Conservation (phyloP, 1,140 invertebrate genomes). For the Leptopilina clavipes region DNA sequence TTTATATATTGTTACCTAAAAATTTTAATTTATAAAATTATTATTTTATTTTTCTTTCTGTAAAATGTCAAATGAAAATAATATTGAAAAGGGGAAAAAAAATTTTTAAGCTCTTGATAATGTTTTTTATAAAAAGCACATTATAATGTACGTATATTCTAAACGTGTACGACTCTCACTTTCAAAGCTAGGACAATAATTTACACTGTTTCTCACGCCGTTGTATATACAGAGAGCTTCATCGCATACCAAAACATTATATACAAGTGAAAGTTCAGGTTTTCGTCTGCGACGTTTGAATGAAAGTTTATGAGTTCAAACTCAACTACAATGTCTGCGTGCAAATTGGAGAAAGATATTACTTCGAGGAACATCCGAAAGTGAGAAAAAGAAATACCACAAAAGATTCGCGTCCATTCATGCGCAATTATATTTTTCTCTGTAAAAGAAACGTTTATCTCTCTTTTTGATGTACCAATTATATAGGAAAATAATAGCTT, state of each 20-base stretch:
- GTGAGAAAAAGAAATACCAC: neutral
- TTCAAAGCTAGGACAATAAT: conserved; percentile 27
- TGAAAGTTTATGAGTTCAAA: conserved; percentile 53
- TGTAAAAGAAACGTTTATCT: neutral
- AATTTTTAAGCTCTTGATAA: no score
- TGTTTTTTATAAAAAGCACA: neutral
- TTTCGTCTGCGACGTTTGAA: conserved; percentile 51
- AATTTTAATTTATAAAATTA: no score
- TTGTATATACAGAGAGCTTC: conserved; percentile 23
- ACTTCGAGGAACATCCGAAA: conserved; percentile 13
- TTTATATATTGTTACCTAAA: no score
- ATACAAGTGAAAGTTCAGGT: conserved; percentile 57
- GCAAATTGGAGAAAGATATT: conserved; percentile 18
- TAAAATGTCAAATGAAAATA: no score
- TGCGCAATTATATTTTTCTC: neutral
- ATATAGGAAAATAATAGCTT: neutral
- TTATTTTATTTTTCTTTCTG: no score
- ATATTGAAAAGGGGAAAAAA: no score
- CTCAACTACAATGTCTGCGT: conserved; percentile 25
- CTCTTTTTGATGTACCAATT: conserved; percentile 3
- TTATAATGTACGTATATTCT: neutral
- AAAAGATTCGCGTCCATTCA: neutral
- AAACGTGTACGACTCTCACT: conserved; percentile 23
- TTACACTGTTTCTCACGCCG: conserved; percentile 29
- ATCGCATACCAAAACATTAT: conserved; percentile 50